Base-by-base conservation (phyloP, 30 jellyfish, hydroid and myxozoan genomes). In the Pelagia noctiluca region DNA sequence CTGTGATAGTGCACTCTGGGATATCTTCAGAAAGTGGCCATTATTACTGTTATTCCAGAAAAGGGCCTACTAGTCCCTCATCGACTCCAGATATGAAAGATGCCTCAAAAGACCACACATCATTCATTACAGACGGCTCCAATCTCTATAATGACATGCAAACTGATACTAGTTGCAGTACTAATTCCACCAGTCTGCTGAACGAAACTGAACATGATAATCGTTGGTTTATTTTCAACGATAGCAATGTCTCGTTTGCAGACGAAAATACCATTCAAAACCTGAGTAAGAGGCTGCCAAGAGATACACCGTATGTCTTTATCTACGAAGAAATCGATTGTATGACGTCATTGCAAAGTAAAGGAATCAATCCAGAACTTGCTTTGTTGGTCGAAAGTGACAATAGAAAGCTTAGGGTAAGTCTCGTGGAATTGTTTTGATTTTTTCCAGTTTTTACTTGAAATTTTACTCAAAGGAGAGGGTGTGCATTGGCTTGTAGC, bases 221-320 rank as follows among this genome's bases (percentile, higher is more conserved):
- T 28, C 71, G 24, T 11, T 92, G 98, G 98, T 81, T 52, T 71
- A 81, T 92, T 19, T 66, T 92, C 80, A 92, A 92, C 60, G 98
- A 92, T 54, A 85, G 88, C 32, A 68, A 77, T 5, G 89, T 82
- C 13, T 33, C 91, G 34, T 11, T 31, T 1, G 92, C 87, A 10
- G 50, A 82, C 18, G 67, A 33, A 35, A 60, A 90, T 2, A 72
- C 63, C 21, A 13, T 92, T 24, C 71, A 71, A 36, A 80, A 68
- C 21, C 77, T 87, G 2, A 85, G 84, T 1, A 63, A 35, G 1
- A 80, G 65, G 65, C 86, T 78, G 47, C 97, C 98, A 11, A 66
- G 89, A 32, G 98, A 92, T 37, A 92, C 98, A 3, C 98, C 98
- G 35, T 92, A 92, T 76, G 95, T 92, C 46, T 86, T 94, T 47